Evolutionary conservation across 2,113 vertebrate species (phyloP).

Genomic region (Pelecanus crispus): DNA sequence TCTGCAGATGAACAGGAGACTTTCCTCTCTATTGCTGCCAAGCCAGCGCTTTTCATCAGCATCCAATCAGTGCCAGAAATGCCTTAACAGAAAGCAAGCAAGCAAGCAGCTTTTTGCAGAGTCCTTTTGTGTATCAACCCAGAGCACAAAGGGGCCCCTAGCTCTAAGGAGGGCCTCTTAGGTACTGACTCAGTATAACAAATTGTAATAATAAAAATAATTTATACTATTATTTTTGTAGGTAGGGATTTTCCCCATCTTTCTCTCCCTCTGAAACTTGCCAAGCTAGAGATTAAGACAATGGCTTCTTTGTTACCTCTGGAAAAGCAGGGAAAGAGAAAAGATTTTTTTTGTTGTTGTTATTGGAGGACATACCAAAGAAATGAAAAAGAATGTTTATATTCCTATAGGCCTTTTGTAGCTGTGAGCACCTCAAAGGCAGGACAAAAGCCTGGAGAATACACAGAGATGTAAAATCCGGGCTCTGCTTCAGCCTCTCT

Average conservation of each 20-base stretch:
- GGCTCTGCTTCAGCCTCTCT: background rate
- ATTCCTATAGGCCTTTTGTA: background rate
- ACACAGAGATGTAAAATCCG: background rate
- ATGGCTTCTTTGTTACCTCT: background rate
- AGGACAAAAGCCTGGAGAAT: background rate
- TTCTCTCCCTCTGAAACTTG: background rate
- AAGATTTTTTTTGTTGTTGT: background rate
- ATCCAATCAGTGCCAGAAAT: background rate
- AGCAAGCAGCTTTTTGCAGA: slow-evolving; percentile 6
- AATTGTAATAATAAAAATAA: background rate
- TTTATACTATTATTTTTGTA: background rate
- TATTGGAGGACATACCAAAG: background rate
- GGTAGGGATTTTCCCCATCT: background rate
- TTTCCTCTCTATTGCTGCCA: background rate
- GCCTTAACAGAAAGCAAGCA: background rate
- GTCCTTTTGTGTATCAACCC: background rate
- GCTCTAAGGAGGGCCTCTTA: background rate
- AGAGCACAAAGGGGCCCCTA: background rate
- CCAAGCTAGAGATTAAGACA: background rate
- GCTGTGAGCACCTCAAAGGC: background rate
- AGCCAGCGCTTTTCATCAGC: slow-evolving; percentile 6
- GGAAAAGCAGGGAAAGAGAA: background rate
- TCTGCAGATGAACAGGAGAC: background rate
- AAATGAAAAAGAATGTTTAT: background rate
- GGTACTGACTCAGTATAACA: background rate